Conservation (phyloP, 2,888 invertebrate species). For the Thalpophila matura region DNA sequence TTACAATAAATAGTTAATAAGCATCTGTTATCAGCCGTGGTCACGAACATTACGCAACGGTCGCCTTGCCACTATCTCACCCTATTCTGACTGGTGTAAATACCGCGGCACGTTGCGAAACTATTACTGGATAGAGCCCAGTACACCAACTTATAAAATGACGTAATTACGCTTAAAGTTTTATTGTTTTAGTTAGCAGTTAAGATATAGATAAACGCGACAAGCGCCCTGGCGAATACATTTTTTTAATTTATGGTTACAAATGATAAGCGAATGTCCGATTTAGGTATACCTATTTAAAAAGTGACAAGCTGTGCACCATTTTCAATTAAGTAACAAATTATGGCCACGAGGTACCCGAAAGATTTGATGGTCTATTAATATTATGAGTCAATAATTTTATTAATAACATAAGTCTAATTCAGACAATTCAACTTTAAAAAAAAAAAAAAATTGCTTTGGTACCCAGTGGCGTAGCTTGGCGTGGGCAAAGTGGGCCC, state of each 20-base stretch:
- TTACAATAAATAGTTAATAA: conserved; percentile 47
- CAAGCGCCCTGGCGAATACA: conserved; percentile 34
- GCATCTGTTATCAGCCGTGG: conserved; percentile 48
- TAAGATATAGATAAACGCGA: not conserved
- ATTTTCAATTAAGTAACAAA: no score
- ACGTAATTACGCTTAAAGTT: not conserved
- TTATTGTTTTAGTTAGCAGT: not conserved
- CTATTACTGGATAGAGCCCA: conserved; percentile 6
- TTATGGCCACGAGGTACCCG: no score
- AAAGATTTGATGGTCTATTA: no score
- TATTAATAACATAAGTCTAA: no score
- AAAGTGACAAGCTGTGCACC: conserved; percentile 25
- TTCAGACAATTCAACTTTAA: no score
- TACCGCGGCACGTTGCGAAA: conserved; percentile 18
- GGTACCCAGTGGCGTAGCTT: no score
- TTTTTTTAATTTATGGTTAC: conserved; percentile 3
- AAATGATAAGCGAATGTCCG: conserved; percentile 27
- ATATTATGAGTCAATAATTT: no score
- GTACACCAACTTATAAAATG: not conserved
- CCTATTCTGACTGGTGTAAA: conserved; percentile 25
- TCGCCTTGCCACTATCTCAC: conserved; percentile 45
- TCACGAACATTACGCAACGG: conserved; percentile 52
- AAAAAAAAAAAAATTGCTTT: no score
- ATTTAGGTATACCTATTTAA: not conserved
- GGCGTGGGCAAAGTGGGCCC: no score